Evolutionary conservation across 2,797 vertebrate genomes (phyloP).

Genomic region (Poecilia gillii): DNA sequence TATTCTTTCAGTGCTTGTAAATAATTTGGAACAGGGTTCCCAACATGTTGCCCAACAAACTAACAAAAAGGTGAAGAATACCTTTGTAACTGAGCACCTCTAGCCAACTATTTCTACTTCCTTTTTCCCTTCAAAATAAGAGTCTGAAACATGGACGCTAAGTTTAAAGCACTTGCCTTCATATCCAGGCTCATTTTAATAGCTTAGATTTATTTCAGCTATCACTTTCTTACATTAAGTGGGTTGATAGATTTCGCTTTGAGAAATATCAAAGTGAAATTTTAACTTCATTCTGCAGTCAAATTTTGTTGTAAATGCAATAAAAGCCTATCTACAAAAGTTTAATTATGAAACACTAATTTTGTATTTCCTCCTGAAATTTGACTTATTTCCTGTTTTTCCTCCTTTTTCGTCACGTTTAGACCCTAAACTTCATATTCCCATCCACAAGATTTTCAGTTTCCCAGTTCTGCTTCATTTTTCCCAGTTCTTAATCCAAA

Average conservation of each 20-base stretch:
- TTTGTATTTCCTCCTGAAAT: conserved; percentile 2
- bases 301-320: background rate
- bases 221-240: background rate
- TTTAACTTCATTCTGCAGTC: background rate
- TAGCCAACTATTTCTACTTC: background rate
- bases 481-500: background rate
- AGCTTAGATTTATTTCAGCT: background rate
- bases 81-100: background rate
- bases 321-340: background rate
- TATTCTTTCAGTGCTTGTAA: background rate
- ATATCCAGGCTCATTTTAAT: background rate
- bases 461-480: background rate
- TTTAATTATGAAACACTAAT: background rate
- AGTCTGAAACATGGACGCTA: background rate
- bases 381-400: background rate
- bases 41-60: background rate
- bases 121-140: background rate
- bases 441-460: conserved; percentile 19
- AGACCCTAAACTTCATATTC: background rate
- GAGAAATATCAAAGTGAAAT: background rate
- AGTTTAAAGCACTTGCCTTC: background rate
- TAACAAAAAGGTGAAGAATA: background rate
- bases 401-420: conserved; percentile 20
- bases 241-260: background rate
- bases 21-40: background rate